A percentile compares a stretch with the other conserved stretches of the same genome.
Evolutionary conservation across 1,140 invertebrate genomes (phyloP).

Genomic region (Tetranychus urticae): DNA sequence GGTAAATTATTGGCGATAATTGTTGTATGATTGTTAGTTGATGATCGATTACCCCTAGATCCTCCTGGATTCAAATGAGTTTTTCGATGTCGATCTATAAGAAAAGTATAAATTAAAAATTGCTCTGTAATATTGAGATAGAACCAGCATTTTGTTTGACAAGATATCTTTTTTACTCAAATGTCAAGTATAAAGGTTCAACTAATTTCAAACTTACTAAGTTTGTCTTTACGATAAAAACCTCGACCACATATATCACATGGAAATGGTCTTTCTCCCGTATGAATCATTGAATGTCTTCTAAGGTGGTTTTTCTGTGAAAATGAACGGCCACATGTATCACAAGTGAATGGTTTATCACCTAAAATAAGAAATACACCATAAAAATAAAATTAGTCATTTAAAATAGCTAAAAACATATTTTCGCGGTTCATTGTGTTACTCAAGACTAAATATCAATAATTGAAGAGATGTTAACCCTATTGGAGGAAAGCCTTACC

Average conservation of each 20-base stretch:
- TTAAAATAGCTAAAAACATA: too few species aligned
- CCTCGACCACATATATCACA: conserved; percentile 61
- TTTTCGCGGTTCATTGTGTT: too few species aligned
- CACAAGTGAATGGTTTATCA: conserved; percentile 17
- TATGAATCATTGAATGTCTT: conserved; percentile 38
- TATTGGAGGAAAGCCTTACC: too few species aligned
- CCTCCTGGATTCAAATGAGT: conserved; percentile 7
- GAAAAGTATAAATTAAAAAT: not conserved
- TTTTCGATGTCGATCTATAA: conserved; percentile 3
- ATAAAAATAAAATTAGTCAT: not conserved
- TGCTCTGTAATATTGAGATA: not conserved
- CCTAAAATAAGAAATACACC: conserved; percentile 4
- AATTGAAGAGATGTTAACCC: too few species aligned
- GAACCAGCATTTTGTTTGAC: not conserved
- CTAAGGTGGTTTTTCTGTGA: conserved; percentile 16
- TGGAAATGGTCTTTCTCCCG: conserved; percentile 62
- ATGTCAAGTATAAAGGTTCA: not conserved
- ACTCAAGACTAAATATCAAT: too few species aligned
- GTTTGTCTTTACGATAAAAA: conserved; percentile 71
- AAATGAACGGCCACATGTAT: conserved; percentile 15
- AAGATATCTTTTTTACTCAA: not conserved
- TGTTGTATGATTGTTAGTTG: not conserved
- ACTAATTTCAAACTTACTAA: conserved; percentile 14
- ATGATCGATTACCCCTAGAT: not conserved
- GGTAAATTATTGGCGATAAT: not conserved